phyloP scores from a whole-genome alignment of 1,140 invertebrate genomes.

The Penaeus japonicus region DNA sequence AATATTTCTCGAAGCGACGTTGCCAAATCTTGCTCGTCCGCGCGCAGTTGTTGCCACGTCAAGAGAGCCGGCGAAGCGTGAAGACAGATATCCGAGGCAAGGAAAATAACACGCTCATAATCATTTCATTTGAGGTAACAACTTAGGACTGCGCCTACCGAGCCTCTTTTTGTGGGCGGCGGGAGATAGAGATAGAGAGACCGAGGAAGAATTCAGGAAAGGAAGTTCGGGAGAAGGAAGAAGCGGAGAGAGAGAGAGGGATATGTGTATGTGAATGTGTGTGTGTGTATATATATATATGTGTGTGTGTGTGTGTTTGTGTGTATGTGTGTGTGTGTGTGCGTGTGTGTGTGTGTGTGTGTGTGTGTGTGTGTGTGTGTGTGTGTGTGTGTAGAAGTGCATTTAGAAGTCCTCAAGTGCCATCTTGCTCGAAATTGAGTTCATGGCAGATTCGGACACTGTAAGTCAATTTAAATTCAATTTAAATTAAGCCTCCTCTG shows the following conservation, averaged over 20 bases:
- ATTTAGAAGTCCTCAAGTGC: no score
- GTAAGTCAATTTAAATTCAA: no score
- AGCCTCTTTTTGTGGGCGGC: background rate
- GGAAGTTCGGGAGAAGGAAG: background rate
- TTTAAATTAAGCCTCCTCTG: no score
- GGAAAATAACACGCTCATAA: conserved; percentile 31
- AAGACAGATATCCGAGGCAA: conserved; percentile 30
- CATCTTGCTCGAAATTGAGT: no score
- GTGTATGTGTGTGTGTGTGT: no score
- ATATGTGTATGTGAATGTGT: no score
- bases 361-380: conserved; percentile 17
- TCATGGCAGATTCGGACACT: no score
- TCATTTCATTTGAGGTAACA: conserved; percentile 29
- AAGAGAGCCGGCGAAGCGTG: background rate
- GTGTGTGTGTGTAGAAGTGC: background rate
- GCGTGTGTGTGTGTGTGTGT: no score
- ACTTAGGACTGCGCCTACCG: background rate
- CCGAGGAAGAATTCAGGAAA: background rate
- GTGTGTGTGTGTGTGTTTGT: no score
- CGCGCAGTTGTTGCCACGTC: background rate
- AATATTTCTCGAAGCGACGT: no score
- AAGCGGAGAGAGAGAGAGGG: background rate
- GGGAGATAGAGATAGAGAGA: background rate
- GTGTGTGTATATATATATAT: no score
- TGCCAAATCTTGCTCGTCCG: background rate